These are phyloP conservation scores for Drosophila algonquin DNA, from an alignment of 2,888 invertebrate species.

Conservation along the genomic window DNA sequence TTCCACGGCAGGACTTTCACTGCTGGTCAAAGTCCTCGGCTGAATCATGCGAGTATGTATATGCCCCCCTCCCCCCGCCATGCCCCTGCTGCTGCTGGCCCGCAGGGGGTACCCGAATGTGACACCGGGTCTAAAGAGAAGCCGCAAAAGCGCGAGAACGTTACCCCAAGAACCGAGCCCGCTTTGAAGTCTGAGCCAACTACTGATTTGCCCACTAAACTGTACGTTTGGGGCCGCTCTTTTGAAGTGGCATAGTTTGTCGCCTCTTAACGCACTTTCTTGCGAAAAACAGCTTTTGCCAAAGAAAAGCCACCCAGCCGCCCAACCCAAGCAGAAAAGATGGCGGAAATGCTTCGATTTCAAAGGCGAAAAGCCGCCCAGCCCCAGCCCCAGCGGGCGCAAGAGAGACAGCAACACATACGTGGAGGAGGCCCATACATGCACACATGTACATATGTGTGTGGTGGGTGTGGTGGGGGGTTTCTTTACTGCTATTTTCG, in stretches of 20 bases:
- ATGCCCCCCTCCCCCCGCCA: not conserved
- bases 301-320: conserved; percentile 10
- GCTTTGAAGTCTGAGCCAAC: conserved; percentile 72
- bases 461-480: conserved; percentile 21
- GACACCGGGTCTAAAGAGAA: conserved; percentile 39
- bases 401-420: conserved; percentile 35
- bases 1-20: conserved; percentile 80
- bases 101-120: not conserved
- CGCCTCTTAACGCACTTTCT: conserved; percentile 74
- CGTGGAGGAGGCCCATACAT: conserved; percentile 14
- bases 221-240: conserved; percentile 33
- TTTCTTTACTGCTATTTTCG: conserved; percentile 26
- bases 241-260: conserved; percentile 78
- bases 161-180: conserved; percentile 74
- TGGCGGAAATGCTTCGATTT: conserved; percentile 79
- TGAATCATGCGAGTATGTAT: conserved; percentile 56
- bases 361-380: conserved; percentile 69
- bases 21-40: conserved; percentile 55
- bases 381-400: not conserved
- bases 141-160: conserved; percentile 77
- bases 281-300: conserved; percentile 9
- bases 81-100: not conserved
- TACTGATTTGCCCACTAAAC: conserved; percentile 74
- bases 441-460: conserved; percentile 21
- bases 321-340: conserved; percentile 55